phyloP scores from a whole-genome alignment of 2,888 invertebrate species.

The Tipula unca region DNA sequence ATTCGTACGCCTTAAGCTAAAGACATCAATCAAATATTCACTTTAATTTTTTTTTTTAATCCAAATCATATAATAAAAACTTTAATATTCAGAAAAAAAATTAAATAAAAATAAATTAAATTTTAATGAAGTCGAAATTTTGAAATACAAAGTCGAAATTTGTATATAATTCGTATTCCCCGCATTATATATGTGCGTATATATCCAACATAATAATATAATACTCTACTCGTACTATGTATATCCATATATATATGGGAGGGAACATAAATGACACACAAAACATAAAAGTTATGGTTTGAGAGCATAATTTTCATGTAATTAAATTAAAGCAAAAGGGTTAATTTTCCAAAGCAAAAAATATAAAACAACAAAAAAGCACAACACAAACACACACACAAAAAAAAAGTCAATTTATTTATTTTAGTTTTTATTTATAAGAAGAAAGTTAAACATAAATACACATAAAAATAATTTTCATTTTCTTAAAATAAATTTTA shows the following conservation, averaged over 20 bases:
- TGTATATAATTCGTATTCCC: neutral
- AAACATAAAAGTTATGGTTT: neutral
- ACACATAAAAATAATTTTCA: neutral
- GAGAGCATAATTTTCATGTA: neutral
- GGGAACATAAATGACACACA: neutral
- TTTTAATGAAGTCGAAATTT: neutral
- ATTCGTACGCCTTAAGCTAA: neutral
- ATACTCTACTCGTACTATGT: neutral
- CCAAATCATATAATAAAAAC: neutral
- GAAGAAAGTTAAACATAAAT: neutral
- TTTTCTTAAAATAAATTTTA: neutral
- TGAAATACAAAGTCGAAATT: neutral
- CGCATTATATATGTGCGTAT: neutral
- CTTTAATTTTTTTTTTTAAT: neutral
- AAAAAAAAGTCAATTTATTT: neutral
- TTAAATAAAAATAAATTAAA: constrained; percentile 14
- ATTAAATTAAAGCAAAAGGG: constrained; percentile 1
- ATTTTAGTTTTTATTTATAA: neutral
- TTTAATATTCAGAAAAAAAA: neutral
- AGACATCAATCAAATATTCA: constrained; percentile 14
- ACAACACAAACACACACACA: too few relatives aligned
- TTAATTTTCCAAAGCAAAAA: neutral
- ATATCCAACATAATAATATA: neutral
- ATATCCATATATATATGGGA: neutral
- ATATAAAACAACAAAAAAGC: neutral